phyloP scores from a whole-genome alignment of 2,113 vertebrate genomes.

The Scopus umbretta region DNA sequence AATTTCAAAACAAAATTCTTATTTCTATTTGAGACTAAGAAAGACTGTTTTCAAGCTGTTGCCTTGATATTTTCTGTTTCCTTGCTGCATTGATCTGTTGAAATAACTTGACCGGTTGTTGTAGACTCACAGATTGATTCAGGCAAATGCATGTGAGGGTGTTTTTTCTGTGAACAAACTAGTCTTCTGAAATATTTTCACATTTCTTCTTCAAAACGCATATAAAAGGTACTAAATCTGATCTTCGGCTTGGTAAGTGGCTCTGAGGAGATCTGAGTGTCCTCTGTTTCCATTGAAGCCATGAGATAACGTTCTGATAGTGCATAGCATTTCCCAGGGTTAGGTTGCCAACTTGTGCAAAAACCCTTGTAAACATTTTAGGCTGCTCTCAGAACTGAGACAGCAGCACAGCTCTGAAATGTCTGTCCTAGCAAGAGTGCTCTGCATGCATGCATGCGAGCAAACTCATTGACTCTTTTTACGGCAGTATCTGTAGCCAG shows the following conservation, averaged over 20 bases:
- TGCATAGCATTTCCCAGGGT: accelerated
- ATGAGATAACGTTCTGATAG: background rate
- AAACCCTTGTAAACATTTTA: background rate
- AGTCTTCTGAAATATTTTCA: background rate
- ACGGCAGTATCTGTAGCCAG: background rate
- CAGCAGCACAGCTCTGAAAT: accelerated
- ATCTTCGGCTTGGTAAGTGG: background rate
- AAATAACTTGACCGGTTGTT: background rate
- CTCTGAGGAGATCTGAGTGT: background rate
- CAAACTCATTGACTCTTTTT: background rate
- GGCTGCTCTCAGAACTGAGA: background rate
- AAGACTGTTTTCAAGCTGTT: background rate
- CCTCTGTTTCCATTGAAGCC: background rate
- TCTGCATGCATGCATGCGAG: accelerated
- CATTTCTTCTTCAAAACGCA: background rate
- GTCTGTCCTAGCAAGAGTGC: background rate
- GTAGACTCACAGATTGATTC: background rate
- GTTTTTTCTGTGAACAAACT: background rate
- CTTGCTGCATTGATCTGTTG: background rate
- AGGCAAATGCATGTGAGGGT: background rate
- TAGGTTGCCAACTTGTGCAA: background rate
- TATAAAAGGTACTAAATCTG: background rate
- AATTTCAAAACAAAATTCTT: no score
- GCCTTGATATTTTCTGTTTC: background rate
- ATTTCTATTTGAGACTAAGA: background rate